These are phyloP conservation scores for Limanda limanda DNA, from an alignment of 2,113 vertebrate genomes.

Conservation along the genomic window DNA sequence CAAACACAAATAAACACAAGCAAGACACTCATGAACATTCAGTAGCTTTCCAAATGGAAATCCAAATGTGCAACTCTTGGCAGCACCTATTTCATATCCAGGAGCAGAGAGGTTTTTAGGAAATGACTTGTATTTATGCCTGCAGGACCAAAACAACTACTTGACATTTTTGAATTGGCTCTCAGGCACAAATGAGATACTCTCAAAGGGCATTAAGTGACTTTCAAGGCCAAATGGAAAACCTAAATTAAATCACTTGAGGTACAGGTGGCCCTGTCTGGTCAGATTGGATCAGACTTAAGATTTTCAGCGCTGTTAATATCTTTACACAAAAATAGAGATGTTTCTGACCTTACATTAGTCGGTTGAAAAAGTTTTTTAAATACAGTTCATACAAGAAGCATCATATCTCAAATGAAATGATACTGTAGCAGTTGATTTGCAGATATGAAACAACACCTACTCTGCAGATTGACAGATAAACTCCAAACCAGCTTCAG, in stretches of 20 bases:
- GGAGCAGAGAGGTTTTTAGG: constrained; percentile 1
- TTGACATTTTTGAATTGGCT: constrained; percentile 37
- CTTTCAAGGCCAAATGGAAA: constrained; percentile 3
- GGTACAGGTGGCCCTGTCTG: constrained; percentile 3
- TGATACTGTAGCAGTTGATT: not conserved
- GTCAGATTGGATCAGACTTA: constrained; percentile 21
- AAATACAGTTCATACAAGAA: too few species aligned
- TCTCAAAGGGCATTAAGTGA: constrained; percentile 29
- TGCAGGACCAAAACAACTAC: constrained; percentile 27
- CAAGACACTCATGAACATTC: not conserved
- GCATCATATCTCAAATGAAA: too few species aligned
- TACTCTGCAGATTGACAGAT: not conserved
- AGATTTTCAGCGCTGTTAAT: not conserved
- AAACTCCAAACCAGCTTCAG: not conserved
- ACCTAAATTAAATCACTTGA: constrained; percentile 12
- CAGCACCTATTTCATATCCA: constrained; percentile 23
- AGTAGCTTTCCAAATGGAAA: constrained; percentile 18
- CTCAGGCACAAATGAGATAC: constrained; percentile 22
- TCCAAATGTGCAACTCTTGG: constrained; percentile 32
- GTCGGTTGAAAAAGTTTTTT: not conserved
- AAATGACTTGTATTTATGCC: constrained; percentile 16
- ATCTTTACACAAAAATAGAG: not conserved
- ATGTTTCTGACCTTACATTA: too few species aligned
- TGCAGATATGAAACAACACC: not conserved
- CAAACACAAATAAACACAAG: not conserved